Conservation (phyloP, 92 coral and sea anemone genomes). For the Zoanthus gigantus region DNA sequence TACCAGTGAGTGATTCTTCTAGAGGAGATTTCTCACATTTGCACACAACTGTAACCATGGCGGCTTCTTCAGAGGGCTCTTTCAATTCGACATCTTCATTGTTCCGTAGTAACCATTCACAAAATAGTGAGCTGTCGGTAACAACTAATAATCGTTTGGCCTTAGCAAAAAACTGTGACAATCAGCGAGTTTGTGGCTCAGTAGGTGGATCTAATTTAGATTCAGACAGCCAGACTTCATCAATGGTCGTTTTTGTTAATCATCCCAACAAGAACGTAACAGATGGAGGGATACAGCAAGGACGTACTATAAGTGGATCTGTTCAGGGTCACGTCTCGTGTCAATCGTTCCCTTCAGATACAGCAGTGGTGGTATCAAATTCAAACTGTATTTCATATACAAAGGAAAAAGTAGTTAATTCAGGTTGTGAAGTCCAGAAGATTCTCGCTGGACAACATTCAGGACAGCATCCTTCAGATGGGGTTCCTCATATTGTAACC, state of each 20-base stretch:
- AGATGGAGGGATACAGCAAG: not conserved
- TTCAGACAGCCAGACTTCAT: not conserved
- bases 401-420: not conserved
- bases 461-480: not conserved
- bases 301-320: not conserved
- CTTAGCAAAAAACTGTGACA: not conserved
- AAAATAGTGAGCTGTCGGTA: not conserved
- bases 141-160: not conserved
- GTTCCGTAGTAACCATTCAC: not conserved
- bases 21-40: not conserved
- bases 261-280: not conserved
- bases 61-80: not conserved
- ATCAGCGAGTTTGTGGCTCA: not conserved
- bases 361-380: not conserved
- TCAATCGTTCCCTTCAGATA: constrained; percentile 3
- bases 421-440: constrained; percentile 5
- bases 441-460: not conserved
- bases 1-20: not conserved
- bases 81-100: not conserved
- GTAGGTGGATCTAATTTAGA: not conserved
- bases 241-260: not conserved
- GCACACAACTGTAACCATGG: not conserved
- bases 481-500: not conserved
- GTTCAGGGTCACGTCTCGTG: not conserved
- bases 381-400: not conserved